Base-by-base conservation (phyloP, 2,888 invertebrate genomes). In the Brenthis ino region DNA sequence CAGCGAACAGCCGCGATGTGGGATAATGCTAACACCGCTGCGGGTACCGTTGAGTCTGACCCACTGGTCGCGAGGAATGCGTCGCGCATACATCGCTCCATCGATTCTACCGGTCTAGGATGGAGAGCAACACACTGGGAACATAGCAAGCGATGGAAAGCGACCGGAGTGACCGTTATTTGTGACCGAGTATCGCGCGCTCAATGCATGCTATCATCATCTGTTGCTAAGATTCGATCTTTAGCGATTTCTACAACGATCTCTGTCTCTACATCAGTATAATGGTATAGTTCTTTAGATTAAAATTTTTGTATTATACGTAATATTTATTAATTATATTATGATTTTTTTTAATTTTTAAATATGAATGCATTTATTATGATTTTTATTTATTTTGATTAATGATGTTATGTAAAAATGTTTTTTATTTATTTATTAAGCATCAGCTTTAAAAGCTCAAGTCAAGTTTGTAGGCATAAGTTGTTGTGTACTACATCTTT, bases 11-110 rank as follows among this genome's bases (percentile, higher is more conserved):
- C 69, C 67, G 68, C 48, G 51, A 61, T 61, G 61, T 61, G 55
- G 67, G 66, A 66, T 66, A 67, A 55, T 61, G 61, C 20, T 20
- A 48, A 55, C 71, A 82, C 85, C 86, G 87, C 79, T 86, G 82
- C 79, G 77, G 78, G 81, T 87, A 84, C 87, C 87, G 87, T 86
- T 85, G 84, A 72, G 78, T 68, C 77, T 82, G 84, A 83, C 83
- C 86, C 80, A 83, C 78, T 80, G 80, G 70, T 75, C 70, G 75
- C 71, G 75, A 75, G 81, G 79, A 79, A 81, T 81, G 80, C 75
- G 77, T 73, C 67, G 57, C 68, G 12, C 33, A 37, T 64, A 65
- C 68, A 72, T 64, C 48, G 68, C 37, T 8, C 37, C 37, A 43
- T 64, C 16, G 63, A 50, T 14, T 50, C 11, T 13, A 16, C n/a